Base-by-base conservation (phyloP, 2,113 vertebrate genomes). In the Polypterus senegalus region DNA sequence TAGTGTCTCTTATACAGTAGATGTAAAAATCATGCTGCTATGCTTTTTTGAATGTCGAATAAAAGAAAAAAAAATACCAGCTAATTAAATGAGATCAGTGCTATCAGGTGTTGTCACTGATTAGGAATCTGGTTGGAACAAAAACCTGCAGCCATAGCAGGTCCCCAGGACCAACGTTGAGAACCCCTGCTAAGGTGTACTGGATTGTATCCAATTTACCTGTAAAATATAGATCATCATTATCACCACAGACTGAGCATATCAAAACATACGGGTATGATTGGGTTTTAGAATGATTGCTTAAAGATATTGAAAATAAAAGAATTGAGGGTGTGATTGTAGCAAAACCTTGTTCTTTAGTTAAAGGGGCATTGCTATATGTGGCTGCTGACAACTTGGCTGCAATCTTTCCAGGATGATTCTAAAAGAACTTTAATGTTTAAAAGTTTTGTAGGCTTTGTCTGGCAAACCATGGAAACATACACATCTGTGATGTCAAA, bases 361-460 rank as follows among this genome's bases (percentile, higher is more conserved):
- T 70, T 3, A 67, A 27, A 9, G 68, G 65, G 5, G 65, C 65
- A 4, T 46, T 70, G 1, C 11, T 70, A 47, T 67, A 63, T 52
- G 48, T 68, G 4, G 62, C 66, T n/a, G 55, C 61, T 27, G 69
- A 70, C 43, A 70, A 67, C 57, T 63, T 67, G 46, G 66, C 48
- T 9, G 61, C 61, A 58, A 61, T 66, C 51, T 66, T 59, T 1
- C 56, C 68, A n/a, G 66, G 60, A 6, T 56, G 63, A 8, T 72
- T 68, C 57, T 61, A 74, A 7, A 58, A 70, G 47, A 68, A 49
- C 2, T 70, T 74, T 46, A 69, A 59, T 67, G 64, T 70, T 5
- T 58, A 65, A 4, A 64, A 60, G 7, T 69, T 70, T 61, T 68
- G 68, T 59, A 1, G 45, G 11, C 66, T 67, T 61, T 67, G 61